phyloP scores from a whole-genome alignment of 2,797 vertebrate genomes.

The Furcifer pardalis region DNA sequence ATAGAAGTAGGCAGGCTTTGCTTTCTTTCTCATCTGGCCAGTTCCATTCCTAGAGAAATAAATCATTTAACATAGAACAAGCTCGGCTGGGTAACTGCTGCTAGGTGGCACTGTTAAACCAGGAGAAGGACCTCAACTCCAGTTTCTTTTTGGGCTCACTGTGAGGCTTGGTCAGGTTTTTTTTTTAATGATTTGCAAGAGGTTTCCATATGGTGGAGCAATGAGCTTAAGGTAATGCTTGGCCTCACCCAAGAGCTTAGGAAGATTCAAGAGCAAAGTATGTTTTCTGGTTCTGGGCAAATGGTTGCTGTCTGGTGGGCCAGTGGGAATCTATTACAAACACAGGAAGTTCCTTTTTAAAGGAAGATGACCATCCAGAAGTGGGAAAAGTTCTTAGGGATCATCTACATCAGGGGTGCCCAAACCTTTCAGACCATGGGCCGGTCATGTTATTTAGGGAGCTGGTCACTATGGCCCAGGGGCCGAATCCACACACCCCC shows the following conservation, averaged over 20 bases:
- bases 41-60: too few relatives aligned
- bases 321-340: not conserved
- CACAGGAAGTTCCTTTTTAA: not conserved
- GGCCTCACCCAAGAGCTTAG: not conserved
- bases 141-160: not conserved
- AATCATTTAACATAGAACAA: not conserved
- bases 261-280: not conserved
- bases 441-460: too few relatives aligned
- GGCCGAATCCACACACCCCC: too few relatives aligned
- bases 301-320: slow-evolving; percentile 1
- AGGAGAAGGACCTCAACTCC: not conserved
- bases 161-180: not conserved
- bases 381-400: not conserved
- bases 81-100: not conserved
- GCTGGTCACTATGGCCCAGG: too few relatives aligned
- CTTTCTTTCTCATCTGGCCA: not conserved
- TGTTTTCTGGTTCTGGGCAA: not conserved
- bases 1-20: not conserved
- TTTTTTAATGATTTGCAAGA: not conserved
- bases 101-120: slow-evolving; percentile 21
- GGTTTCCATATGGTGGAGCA: not conserved
- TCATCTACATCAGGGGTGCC: too few relatives aligned
- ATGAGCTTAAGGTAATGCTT: not conserved
- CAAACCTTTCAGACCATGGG: too few relatives aligned
- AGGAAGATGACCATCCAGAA: not conserved